Evolutionary conservation across 2,888 invertebrate species (phyloP), one percentile per base, ranked within the genome.

Genomic region (Pseudeuparius sepicola): DNA sequence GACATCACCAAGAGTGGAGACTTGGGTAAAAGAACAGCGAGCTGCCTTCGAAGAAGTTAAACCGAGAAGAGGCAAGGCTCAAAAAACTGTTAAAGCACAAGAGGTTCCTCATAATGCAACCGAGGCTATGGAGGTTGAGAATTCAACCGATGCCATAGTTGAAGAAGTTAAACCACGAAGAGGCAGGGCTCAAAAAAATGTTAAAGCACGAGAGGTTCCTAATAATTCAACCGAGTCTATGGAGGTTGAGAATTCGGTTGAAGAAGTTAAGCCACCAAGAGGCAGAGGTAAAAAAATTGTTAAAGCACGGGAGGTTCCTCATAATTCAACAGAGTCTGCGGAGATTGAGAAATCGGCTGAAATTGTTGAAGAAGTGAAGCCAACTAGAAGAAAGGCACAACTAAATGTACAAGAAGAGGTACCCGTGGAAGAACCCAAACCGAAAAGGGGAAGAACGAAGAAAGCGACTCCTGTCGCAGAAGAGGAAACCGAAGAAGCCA

Each of bases 21-120:
- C 44, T 5, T 50, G 50, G 50, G 33, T 50, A 4, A 32, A 49
- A 4, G 44, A 50, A 28, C 50, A 50, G 14, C n/a, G 25, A n/a
- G n/a, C n/a, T n/a, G n/a, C n/a, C n/a, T n/a, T n/a, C n/a, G n/a
- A n/a, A 20, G 7, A 6, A 20, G 7, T 20, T 6, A 20, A 20
- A 20, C 20, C 7, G 7, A 20, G 20, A 20, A n/a, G 20, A 6
- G n/a, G 20, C 7, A 6, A 20, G 20, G 20, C 20, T 6, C 6
- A 20, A 20, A 20, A n/a, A 20, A 20, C 20, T 20, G 20, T n/a
- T n/a, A n/a, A n/a, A n/a, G n/a, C n/a, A n/a, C n/a, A n/a, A n/a
- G n/a, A n/a, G n/a, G n/a, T n/a, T n/a, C n/a, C n/a, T n/a, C n/a
- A n/a, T n/a, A n/a, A n/a, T n/a, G n/a, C n/a, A n/a, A n/a, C n/a